These are phyloP conservation scores for Scaptomyza hsui DNA, from an alignment of 1,140 invertebrate species.

Conservation along the genomic window DNA sequence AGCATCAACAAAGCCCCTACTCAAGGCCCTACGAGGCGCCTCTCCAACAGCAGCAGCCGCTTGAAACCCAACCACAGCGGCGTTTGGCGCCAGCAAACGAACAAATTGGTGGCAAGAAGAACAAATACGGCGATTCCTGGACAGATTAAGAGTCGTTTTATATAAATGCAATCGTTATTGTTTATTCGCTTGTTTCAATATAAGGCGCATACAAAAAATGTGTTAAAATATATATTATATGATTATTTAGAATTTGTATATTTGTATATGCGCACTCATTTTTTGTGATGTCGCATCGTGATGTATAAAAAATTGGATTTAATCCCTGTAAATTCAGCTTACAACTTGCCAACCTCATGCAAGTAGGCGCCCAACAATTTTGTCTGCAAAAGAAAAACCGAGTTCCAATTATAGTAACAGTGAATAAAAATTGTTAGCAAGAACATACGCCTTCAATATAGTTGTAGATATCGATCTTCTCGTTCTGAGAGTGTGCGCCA, in stretches of 20 bases:
- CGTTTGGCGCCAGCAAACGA: slow-evolving; percentile 12
- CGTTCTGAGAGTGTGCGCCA: slow-evolving; percentile 99
- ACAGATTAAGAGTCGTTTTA: slow-evolving; percentile 40
- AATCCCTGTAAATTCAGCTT: slow-evolving; percentile 14
- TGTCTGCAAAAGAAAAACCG: slow-evolving; percentile 87
- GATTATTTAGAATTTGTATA: slow-evolving; percentile 10
- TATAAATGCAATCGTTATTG: slow-evolving; percentile 40
- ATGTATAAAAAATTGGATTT: slow-evolving; percentile 8
- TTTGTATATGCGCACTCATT: slow-evolving; percentile 26
- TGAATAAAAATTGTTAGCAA: neutral
- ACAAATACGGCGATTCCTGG: slow-evolving; percentile 83
- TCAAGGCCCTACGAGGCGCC: slow-evolving; percentile 67
- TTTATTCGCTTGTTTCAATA: slow-evolving; percentile 49
- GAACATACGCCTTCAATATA: slow-evolving; percentile 96
- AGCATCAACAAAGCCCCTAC: slow-evolving; percentile 73
- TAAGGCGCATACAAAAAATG: slow-evolving; percentile 31
- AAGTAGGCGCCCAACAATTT: slow-evolving; percentile 94
- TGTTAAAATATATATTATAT: slow-evolving; percentile 9
- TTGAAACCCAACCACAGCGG: slow-evolving; percentile 23
- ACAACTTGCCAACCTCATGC: slow-evolving; percentile 87
- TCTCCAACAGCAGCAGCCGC: slow-evolving; percentile 14
- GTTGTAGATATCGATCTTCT: slow-evolving; percentile 96
- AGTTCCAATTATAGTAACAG: slow-evolving; percentile 12
- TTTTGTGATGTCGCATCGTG: slow-evolving; percentile 63
- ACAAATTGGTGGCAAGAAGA: slow-evolving; percentile 40